Evolutionary conservation across 2,113 vertebrate genomes (phyloP).

Genomic region (Mystacornis crossleyi): DNA sequence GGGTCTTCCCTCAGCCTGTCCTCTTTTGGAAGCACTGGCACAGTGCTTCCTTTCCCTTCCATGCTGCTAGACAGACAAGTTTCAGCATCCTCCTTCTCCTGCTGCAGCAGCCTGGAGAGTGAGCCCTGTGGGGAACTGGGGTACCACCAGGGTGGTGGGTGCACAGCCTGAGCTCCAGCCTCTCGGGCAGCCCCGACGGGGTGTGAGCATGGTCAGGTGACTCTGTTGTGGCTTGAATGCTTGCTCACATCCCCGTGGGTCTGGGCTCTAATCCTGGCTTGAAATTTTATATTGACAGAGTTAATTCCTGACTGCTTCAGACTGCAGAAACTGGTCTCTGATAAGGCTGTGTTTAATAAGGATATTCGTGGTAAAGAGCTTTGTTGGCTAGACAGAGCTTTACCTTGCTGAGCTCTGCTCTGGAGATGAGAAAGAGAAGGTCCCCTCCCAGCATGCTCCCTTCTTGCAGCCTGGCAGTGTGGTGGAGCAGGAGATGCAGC

Average conservation of each 20-base stretch:
- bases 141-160: neutral
- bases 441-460: neutral
- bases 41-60: neutral
- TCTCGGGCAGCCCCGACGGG: rapidly evolving
- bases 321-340: conserved; percentile 43
- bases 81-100: neutral
- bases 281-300: conserved; percentile 52
- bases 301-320: conserved; percentile 58
- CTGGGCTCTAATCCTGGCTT: conserved; percentile 33
- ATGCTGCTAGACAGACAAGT: neutral
- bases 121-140: rapidly evolving
- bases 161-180: neutral
- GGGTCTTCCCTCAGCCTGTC: neutral
- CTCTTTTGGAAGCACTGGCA: neutral
- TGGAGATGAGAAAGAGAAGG: neutral
- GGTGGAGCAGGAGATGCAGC: neutral
- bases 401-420: conserved; percentile 27
- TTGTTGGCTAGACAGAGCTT: conserved; percentile 65
- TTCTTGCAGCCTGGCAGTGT: neutral
- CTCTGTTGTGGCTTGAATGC: neutral
- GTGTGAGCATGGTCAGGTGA: rapidly evolving
- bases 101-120: neutral
- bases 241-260: neutral
- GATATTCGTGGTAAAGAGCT: conserved; percentile 57
- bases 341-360: conserved; percentile 68